phyloP scores from a whole-genome alignment of 2,888 invertebrate genomes.

The Sylvicola fuscatus region DNA sequence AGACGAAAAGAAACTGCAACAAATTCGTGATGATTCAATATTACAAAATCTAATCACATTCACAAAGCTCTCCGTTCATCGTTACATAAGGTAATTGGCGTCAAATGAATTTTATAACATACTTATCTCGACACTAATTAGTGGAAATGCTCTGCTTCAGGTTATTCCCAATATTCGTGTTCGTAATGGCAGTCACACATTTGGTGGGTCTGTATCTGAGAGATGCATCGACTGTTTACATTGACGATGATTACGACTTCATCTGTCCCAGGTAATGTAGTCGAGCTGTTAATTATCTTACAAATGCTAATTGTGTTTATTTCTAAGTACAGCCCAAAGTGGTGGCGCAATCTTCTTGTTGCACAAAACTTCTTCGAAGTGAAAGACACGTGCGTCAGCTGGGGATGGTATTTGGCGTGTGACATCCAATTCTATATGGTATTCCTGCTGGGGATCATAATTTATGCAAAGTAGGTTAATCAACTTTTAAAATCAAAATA shows the following conservation, averaged over 20 bases:
- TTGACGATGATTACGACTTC: no score
- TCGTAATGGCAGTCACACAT: background rate
- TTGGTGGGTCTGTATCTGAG: background rate
- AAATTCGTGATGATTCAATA: slow-evolving; percentile 3
- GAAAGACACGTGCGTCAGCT: slow-evolving; percentile 3
- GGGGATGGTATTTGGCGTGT: slow-evolving; percentile 6
- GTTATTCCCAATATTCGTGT: background rate
- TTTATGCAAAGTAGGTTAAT: slow-evolving; percentile 4
- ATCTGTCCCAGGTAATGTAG: no score
- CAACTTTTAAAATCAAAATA: background rate
- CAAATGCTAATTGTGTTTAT: background rate
- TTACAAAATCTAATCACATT: slow-evolving; percentile 4
- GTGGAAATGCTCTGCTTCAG: background rate
- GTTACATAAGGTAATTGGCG: slow-evolving; percentile 5
- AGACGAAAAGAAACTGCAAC: slow-evolving; percentile 2
- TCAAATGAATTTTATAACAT: background rate
- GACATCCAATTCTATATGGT: slow-evolving; percentile 6
- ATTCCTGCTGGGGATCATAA: slow-evolving; percentile 2
- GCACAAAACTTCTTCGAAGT: slow-evolving; percentile 4
- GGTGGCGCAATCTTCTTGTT: slow-evolving; percentile 5
- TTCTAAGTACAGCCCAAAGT: slow-evolving; percentile 3
- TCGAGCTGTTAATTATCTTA: no score
- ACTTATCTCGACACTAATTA: background rate
- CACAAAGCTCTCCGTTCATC: slow-evolving; percentile 2
- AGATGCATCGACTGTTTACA: no score